Base-by-base conservation (phyloP, 2,888 invertebrate species). In the Thera obeliscata region DNA sequence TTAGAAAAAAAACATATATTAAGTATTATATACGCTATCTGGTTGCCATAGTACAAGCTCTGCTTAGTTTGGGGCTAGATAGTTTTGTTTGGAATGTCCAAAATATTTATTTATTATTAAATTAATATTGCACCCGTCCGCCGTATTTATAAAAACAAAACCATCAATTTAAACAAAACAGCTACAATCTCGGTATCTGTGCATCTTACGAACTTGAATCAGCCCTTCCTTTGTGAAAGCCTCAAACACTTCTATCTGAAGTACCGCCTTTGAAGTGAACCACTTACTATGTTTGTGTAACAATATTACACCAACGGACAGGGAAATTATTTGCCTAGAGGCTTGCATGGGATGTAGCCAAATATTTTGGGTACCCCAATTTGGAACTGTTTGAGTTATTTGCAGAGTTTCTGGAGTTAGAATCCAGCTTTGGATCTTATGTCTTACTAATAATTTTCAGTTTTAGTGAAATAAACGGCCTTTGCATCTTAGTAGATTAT, bases 261-360 rank as follows among this genome's bases (percentile, higher is more conserved):
- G 62, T 56, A 48, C 41, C 2, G 54, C 38, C 61, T 73, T 71
- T 74, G 72, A 74, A 74, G 71, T 61, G 67, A 70, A 67, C 70
- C 74, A 75, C 75, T 75, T 71, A 70, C 65, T 5, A 49, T 73
- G 72, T 74, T 74, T 77, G 62, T 71, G 56, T 64, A 73, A 71
- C 74, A 73, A 74, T 74, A 76, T 76, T 70, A 73, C 71, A 70
- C 66, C 57, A 52, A 49, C 69, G 71, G 74, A 71, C 72, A 69
- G 8, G 57, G 57, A 66, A 73, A 73, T 72, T 77, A 76, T 75
- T 77, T 75, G 68, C 73, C 54, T 55, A 48, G 65, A 59, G 68
- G 68, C 67, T 66, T 62, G 69, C n/a, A 56, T 67, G 70, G 57
- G 64, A 38, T 52, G 54, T 55, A 48, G 33, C 63, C 69, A 75